Evolutionary conservation across 2,888 invertebrate genomes (phyloP), one percentile per base, ranked within the genome.

Genomic region (Drosophila yooni): DNA sequence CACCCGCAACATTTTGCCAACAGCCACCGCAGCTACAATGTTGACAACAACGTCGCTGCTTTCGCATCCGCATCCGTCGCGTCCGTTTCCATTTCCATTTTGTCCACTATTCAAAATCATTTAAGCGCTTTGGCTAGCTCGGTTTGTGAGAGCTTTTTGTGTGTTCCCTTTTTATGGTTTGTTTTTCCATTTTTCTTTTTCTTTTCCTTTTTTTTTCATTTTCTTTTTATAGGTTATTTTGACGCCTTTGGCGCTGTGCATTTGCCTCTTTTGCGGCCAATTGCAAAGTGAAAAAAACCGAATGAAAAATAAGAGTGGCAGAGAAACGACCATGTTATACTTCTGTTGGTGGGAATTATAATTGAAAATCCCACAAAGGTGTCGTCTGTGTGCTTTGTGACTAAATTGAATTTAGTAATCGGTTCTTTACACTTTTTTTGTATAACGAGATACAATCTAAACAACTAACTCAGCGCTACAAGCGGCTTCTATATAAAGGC

Each of bases 371-470:
- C 87, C 80, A 87, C 87, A 87, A 87, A 87, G 87, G 90, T 86
- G 85, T 85, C 83, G 86, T 71, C 86, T 72, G 69, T 70, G 61
- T 74, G 88, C 88, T 88, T 89, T 85, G 85, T 88, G 88, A 82
- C 82, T 86, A 89, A 86, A 86, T 85, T 86, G 86, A 86, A 85
- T 86, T 88, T 86, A 86, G 85, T 89, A 88, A 86, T 82, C 88
- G 90, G 70, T 83, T 70, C 60, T 74, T 73, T 83, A 68, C 40
- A 71, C 40, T 71, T 54, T 65, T 57, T 60, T 61, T 62, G 56
- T 53, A 50, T 54, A 74, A 61, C 34, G 51, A 51, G 21, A 53
- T 62, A 57, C 48, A 60, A 82, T 74, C 74, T 71, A 72, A 81
- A 86, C 75, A 68, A 70, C 71, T 59, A 76, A 67, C 57, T 60